A percentile compares a stretch with the other conserved stretches of the same genome.
Evolutionary conservation across 2,113 vertebrate genomes (phyloP).

Genomic region (Labrus mixtus): DNA sequence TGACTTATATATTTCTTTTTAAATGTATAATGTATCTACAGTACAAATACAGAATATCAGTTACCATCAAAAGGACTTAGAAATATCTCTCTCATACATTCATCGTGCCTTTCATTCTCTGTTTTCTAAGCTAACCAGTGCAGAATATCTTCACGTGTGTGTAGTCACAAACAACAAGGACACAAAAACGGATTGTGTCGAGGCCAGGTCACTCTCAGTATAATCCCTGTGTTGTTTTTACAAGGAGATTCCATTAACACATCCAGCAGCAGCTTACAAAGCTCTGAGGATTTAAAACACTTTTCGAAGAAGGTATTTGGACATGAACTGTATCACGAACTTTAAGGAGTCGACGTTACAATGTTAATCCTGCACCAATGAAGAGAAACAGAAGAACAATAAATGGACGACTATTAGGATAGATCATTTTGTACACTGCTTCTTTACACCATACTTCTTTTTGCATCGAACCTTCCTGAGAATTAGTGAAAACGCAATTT

Average conservation of each 20-base stretch:
- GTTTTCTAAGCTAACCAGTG: no score
- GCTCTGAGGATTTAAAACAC: constrained; percentile 37
- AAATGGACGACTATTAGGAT: no score
- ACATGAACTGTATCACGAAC: constrained; percentile 4
- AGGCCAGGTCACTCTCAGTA: constrained; percentile 16
- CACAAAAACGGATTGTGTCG: not conserved
- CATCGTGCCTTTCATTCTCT: not conserved
- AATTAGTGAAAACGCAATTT: no score
- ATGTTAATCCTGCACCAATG: constrained; percentile 15
- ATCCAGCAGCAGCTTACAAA: constrained; percentile 52
- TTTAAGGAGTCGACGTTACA: constrained; percentile 19
- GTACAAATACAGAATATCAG: no score
- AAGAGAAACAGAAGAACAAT: no score
- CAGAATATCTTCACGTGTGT: not conserved
- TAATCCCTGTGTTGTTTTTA: constrained; percentile 55
- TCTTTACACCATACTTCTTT: no score
- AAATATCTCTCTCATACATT: no score
- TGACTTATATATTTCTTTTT: no score
- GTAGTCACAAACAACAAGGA: constrained; percentile 19
- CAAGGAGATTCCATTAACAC: constrained; percentile 60
- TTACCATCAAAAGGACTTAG: not conserved
- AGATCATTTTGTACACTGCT: no score
- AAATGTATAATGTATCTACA: no score
- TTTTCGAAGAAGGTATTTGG: constrained; percentile 44
- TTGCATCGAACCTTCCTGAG: no score